Evolutionary conservation across 1,140 invertebrate species (phyloP).

Genomic region (Lasaia peninsularis): DNA sequence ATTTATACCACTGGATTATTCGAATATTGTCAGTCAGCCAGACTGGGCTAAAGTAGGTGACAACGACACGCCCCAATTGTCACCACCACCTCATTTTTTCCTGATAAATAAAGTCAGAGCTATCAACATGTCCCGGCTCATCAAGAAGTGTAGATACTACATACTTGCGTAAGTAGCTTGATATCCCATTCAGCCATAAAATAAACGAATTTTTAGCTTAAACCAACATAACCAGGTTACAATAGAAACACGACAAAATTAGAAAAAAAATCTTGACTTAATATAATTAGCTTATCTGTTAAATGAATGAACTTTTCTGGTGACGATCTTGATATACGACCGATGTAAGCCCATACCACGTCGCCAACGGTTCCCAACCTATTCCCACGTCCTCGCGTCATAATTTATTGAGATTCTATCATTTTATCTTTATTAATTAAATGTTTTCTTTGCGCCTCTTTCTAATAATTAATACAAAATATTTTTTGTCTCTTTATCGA

Average conservation of each 20-base stretch:
- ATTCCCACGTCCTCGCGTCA: not conserved
- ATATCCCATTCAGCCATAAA: too few species aligned
- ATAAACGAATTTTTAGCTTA: not conserved
- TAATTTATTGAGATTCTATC: conserved; percentile 2
- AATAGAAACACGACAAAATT: not conserved
- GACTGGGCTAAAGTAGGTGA: too few species aligned
- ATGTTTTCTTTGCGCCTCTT: not conserved
- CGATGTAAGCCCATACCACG: not conserved
- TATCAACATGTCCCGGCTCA: too few species aligned
- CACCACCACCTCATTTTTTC: too few species aligned
- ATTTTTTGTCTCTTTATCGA: not conserved
- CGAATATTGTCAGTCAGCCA: too few species aligned
- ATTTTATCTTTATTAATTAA: not conserved
- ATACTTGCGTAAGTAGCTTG: too few species aligned
- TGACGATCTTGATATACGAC: not conserved
- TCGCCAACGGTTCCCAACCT: not conserved
- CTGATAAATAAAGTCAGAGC: too few species aligned
- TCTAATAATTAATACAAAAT: too few species aligned
- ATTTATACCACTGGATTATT: too few species aligned
- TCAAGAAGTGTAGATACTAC: too few species aligned
- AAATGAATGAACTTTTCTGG: not conserved
- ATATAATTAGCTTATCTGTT: not conserved
- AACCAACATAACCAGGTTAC: not conserved
- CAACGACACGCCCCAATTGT: too few species aligned
- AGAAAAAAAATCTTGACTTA: not conserved